Evolutionary conservation across 2,797 vertebrate species (phyloP), one percentile per base, ranked within the genome.

Genomic region (Ispidina lecontei): DNA sequence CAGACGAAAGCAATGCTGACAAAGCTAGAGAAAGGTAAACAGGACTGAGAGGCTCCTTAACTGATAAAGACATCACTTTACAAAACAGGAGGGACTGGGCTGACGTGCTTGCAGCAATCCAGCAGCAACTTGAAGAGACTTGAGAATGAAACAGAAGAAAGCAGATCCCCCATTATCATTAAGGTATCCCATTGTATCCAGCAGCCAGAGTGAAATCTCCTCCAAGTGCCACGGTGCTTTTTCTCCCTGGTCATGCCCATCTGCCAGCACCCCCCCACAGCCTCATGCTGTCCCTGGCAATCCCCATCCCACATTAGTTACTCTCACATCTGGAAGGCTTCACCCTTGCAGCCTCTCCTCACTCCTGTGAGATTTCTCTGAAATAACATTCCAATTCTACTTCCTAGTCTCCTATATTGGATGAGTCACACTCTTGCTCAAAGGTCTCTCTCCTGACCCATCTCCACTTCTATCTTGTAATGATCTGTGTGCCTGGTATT

Each of bases 41-140:
- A 73, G 43, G 37, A 76, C 68, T 65, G 55, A 79, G 78, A 58
- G 89, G 52, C 31, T 85, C 46, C 79, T 93, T 68, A 83, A 92
- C 81, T 82, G 64, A 44, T 77, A 81, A 75, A 33, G 9, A 37
- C 37, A 56, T 29, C 73, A 37, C 39, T 6, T 94, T 84, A 73
- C 41, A 82, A 64, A 93, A 77, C 68, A 79, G 71, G 71, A 93
- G 58, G 16, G 68, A 73, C 64, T 28, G 56, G 64, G 60, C 52
- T 90, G 71, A 79, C 47, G 28, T 46, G 44, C 29, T 60, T 86
- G 74, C 33, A 68, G 77, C 33, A 63, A 56, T 29, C 55, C 76
- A 86, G 60, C 37, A 84, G 19, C 14, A 71, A 35, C 49, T 4
- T 5, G 3, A 71, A 65, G 74, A 79, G 54, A 10, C 37, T 1